Percentiles rank a stretch among this genome's conserved stretches.
Conservation (phyloP, 2,113 vertebrate genomes). For the Euleptes europaea region DNA sequence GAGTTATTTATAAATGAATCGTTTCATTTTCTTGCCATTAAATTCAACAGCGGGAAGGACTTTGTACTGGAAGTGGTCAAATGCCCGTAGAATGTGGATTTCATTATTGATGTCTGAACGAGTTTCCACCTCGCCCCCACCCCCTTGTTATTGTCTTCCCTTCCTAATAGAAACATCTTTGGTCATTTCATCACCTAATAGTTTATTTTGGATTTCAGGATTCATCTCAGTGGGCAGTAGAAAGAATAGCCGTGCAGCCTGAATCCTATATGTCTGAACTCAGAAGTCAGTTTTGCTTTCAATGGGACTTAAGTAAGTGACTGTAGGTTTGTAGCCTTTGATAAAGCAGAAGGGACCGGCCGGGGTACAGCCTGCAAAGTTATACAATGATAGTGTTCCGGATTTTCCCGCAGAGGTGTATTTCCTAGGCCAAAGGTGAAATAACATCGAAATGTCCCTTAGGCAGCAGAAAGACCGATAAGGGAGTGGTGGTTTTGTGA, state of each 20-base stretch:
- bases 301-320: background rate
- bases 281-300: background rate
- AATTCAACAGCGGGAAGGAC: background rate
- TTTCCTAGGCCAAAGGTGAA: background rate
- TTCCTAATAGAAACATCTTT: background rate
- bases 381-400: background rate
- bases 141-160: background rate
- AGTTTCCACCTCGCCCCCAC: background rate
- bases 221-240: background rate
- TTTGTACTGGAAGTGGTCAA: conserved; percentile 1
- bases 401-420: background rate
- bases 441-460: background rate
- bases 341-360: too few species aligned
- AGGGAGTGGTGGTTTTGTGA: conserved; percentile 11
- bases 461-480: conserved; percentile 19
- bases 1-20: background rate
- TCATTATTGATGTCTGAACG: background rate
- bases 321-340: background rate
- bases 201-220: conserved; percentile 22
- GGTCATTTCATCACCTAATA: conserved; percentile 13
- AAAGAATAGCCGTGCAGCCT: background rate
- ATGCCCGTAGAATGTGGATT: background rate
- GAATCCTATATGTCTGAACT: background rate
- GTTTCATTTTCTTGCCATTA: background rate
- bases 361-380: background rate